phyloP scores from a whole-genome alignment of 2,888 invertebrate genomes.

The Andrena trimmerana region DNA sequence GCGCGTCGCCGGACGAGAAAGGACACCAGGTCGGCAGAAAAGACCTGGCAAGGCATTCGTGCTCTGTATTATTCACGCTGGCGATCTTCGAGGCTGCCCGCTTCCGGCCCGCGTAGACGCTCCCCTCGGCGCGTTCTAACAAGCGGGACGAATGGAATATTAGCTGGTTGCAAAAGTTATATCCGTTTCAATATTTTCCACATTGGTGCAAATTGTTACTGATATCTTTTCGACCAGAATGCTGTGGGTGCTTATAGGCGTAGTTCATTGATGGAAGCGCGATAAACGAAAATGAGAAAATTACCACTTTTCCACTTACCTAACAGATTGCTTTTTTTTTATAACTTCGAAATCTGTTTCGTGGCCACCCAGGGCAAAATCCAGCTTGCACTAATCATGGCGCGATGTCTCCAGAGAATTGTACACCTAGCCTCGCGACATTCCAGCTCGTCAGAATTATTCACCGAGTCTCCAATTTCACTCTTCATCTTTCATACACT shows the following conservation, averaged over 20 bases:
- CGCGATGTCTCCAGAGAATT: not conserved
- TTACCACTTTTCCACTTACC: too few species aligned
- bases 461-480: conserved; percentile 57
- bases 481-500: conserved; percentile 33
- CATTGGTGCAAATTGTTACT: not conserved
- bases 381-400: too few species aligned
- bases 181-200: not conserved
- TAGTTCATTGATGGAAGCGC: too few species aligned
- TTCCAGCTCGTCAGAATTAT: not conserved
- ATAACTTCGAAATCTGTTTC: not conserved
- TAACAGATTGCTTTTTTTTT: not conserved
- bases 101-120: not conserved
- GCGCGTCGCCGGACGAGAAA: conserved; percentile 33
- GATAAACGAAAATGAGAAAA: too few species aligned
- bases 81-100: conserved; percentile 42
- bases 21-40: conserved; percentile 25
- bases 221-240: too few species aligned
- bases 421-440: not conserved
- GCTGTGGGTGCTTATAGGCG: too few species aligned
- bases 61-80: conserved; percentile 55
- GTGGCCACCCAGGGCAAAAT: too few species aligned
- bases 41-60: conserved; percentile 46
- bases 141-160: conserved; percentile 2
- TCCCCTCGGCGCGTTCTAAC: conserved; percentile 10
- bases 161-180: not conserved